phyloP scores from a whole-genome alignment of 2,797 vertebrate genomes.

The Thamnophis elegans region DNA sequence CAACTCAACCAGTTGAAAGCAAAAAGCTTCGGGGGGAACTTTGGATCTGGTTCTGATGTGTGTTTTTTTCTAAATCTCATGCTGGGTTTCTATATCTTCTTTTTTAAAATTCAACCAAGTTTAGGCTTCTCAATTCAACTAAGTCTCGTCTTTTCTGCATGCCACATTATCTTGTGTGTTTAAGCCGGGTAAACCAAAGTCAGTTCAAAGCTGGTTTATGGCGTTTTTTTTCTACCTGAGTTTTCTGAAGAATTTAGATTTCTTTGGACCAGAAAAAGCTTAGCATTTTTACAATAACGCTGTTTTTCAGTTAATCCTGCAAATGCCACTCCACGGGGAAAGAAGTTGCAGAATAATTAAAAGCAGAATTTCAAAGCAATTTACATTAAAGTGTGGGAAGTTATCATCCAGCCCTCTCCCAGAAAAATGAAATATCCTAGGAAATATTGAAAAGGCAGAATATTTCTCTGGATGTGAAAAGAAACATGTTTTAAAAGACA shows the following conservation, averaged over 20 bases:
- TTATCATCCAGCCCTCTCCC: too few relatives aligned
- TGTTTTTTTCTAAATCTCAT: not conserved
- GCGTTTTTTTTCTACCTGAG: not conserved
- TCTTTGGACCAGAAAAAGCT: not conserved
- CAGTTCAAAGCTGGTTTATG: not conserved
- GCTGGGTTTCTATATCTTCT: not conserved
- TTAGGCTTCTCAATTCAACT: not conserved
- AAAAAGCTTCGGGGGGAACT: too few relatives aligned
- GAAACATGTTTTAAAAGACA: too few relatives aligned
- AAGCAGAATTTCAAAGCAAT: too few relatives aligned
- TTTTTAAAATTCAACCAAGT: not conserved
- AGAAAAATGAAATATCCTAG: too few relatives aligned
- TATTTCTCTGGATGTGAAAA: too few relatives aligned
- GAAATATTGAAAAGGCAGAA: too few relatives aligned
- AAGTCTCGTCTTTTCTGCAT: rapidly evolving
- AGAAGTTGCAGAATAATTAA: not conserved
- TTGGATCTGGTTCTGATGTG: too few relatives aligned
- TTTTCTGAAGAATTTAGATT: not conserved
- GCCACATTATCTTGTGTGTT: not conserved
- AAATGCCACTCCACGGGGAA: not conserved
- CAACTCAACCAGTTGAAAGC: too few relatives aligned
- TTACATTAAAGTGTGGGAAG: too few relatives aligned
- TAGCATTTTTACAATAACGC: not conserved
- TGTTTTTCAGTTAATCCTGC: not conserved
- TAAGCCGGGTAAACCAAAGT: not conserved